Base-by-base conservation (phyloP, 2,888 invertebrate species). In the Megamerina dolium region DNA sequence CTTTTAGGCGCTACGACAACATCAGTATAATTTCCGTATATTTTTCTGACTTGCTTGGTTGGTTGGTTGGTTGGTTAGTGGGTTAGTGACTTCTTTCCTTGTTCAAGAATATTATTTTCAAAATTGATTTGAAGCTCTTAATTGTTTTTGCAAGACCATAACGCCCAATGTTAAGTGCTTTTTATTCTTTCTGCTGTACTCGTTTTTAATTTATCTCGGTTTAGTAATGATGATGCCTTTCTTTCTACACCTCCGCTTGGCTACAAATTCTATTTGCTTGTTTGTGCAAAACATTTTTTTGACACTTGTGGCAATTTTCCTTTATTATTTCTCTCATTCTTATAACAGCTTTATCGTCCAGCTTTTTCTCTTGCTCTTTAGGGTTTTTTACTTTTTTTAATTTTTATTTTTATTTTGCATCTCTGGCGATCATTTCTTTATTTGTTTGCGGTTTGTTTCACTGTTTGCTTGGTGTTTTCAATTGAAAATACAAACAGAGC, bases 1-100 rank as follows among this genome's bases (percentile, higher is more conserved):
- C 52, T 52, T 49, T 53, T 50, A 47, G 53, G 43, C 41, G 43
- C 46, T 16, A 8, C 6, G 10, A 23, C 10, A 10, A 23, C 6
- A 10, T 8, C 23, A 23, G 10, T 23, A 8, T 23, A 23, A 23
- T n/a, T n/a, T n/a, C n/a, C n/a, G n/a, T n/a, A n/a, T n/a, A n/a
- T n/a, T n/a, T n/a, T n/a, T n/a, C n/a, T n/a, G n/a, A n/a, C n/a
- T n/a, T n/a, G n/a, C n/a, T n/a, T n/a, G n/a, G n/a, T n/a, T n/a
- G n/a, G n/a, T n/a, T n/a, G n/a, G n/a, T n/a, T n/a, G n/a, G n/a
- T n/a, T n/a, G n/a, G n/a, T n/a, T n/a, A n/a, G n/a, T n/a, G n/a
- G 14, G 12, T 18, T 19, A 16, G 13, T 13, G 18, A 13, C 33
- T 30, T 13, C 29, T 30, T 44, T 35, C 35, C 20, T 38, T 35